These are phyloP conservation scores for Brachypalpus laphriformis DNA, from an alignment of 2,888 invertebrate genomes.

Conservation along the genomic window DNA sequence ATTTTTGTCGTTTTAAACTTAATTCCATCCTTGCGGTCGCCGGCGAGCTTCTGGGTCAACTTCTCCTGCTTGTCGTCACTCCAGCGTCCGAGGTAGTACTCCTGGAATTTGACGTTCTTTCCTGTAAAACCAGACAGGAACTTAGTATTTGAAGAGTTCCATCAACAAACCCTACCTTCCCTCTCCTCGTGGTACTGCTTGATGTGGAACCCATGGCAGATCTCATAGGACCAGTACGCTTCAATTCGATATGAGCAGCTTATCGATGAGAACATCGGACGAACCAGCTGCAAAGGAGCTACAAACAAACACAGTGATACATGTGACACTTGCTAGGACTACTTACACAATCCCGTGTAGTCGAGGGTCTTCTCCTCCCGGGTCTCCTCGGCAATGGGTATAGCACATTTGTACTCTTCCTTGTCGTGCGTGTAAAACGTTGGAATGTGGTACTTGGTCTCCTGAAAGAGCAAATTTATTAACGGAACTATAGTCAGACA, in stretches of 20 bases:
- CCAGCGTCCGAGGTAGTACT: slow-evolving; percentile 93
- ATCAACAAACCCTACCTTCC: slow-evolving; percentile 85
- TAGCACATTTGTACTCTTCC: slow-evolving; percentile 92
- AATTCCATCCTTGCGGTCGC: slow-evolving; percentile 84
- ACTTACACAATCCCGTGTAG: slow-evolving; percentile 79
- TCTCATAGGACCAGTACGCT: slow-evolving; percentile 97
- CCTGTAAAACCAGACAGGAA: slow-evolving; percentile 80
- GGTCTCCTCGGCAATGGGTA: slow-evolving; percentile 86
- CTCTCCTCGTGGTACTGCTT: slow-evolving; percentile 98
- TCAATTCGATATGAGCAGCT: slow-evolving; percentile 94
- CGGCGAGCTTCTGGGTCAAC: slow-evolving; percentile 84
- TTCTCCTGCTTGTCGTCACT: slow-evolving; percentile 86
- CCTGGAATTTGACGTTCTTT: slow-evolving; percentile 92
- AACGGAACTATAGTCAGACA: neutral
- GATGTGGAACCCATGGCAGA: slow-evolving; percentile 95
- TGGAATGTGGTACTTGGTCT: slow-evolving; percentile 76
- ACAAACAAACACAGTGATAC: neutral
- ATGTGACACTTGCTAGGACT: neutral
- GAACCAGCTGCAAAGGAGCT: slow-evolving; percentile 90
- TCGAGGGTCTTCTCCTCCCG: slow-evolving; percentile 80
- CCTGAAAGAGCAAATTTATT: slow-evolving; percentile 67
- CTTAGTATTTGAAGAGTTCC: neutral
- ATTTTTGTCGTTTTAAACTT: slow-evolving; percentile 88
- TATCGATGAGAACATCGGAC: slow-evolving; percentile 89
- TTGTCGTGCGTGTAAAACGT: slow-evolving; percentile 86